phyloP scores from a whole-genome alignment of 2,797 vertebrate species.

The Moxostoma hubbsi region DNA sequence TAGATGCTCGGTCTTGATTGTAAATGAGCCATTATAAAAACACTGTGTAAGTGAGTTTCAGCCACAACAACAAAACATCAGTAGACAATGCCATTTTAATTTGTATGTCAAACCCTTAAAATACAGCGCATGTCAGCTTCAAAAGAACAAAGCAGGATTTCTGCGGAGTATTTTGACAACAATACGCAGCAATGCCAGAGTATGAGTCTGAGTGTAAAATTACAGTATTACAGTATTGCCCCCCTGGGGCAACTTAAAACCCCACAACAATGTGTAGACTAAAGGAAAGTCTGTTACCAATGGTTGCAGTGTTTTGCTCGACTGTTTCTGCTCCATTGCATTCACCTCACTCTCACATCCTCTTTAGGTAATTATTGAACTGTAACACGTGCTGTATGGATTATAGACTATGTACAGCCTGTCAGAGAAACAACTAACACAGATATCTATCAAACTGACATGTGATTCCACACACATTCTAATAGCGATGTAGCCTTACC shows the following conservation, averaged over 20 bases:
- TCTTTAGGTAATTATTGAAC: conserved; percentile 44
- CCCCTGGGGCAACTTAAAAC: conserved; percentile 24
- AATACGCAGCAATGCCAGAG: background rate
- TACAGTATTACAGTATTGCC: conserved; percentile 14
- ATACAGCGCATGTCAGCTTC: background rate
- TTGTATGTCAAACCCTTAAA: background rate
- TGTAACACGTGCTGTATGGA: conserved; percentile 47
- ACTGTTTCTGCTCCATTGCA: background rate
- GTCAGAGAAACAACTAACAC: conserved; percentile 36
- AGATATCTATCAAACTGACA: conserved; percentile 42
- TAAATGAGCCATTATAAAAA: background rate
- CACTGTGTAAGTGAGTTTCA: background rate
- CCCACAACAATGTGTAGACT: conserved; percentile 20
- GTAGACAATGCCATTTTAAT: background rate
- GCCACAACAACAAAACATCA: no score
- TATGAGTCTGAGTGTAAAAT: conserved; percentile 26
- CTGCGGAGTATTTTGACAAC: conserved; percentile 20
- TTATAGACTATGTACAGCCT: conserved; percentile 37
- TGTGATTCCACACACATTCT: conserved; percentile 32
- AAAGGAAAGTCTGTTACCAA: conserved; percentile 16
- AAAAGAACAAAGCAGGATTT: background rate
- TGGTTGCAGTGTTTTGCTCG: conserved; percentile 36
- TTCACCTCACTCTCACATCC: conserved; percentile 31
- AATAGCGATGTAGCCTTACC: background rate
- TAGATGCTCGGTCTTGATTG: background rate